A percentile compares a stretch with the other conserved stretches of the same genome.
These are phyloP conservation scores for Druon quercuslanigerum DNA, from an alignment of 1,140 invertebrate genomes.

Conservation along the genomic window DNA sequence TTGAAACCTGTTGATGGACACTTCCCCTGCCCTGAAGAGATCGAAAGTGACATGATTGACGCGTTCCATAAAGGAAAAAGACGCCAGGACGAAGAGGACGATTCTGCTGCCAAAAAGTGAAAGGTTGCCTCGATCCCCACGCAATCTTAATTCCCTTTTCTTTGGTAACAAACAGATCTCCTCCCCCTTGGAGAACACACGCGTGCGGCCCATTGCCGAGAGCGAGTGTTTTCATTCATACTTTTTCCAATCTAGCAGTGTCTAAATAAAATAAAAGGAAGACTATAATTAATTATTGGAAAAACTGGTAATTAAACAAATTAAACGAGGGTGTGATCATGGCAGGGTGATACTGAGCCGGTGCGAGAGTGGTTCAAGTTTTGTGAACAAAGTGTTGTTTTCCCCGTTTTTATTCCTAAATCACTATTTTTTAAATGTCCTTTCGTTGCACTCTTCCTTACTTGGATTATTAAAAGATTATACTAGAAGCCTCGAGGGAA, in stretches of 20 bases:
- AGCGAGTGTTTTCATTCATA: background rate
- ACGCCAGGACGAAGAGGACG: slow-evolving; percentile 37
- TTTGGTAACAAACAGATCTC: slow-evolving; percentile 28
- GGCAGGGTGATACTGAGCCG: too few species aligned
- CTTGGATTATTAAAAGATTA: too few species aligned
- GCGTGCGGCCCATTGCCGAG: slow-evolving; percentile 4
- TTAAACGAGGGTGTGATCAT: too few species aligned
- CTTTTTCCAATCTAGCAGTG: background rate
- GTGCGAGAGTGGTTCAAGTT: too few species aligned
- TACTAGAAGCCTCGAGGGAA: too few species aligned
- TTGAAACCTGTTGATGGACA: background rate
- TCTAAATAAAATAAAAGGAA: background rate
- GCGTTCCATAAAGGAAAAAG: slow-evolving; percentile 32
- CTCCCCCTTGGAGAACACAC: slow-evolving; percentile 16
- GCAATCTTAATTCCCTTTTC: slow-evolving; percentile 46
- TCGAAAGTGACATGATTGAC: slow-evolving; percentile 31
- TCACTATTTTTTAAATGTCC: too few species aligned
- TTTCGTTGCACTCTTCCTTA: too few species aligned
- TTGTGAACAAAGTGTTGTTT: too few species aligned
- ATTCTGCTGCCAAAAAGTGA: slow-evolving; percentile 68
- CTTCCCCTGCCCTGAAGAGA: slow-evolving; percentile 22
- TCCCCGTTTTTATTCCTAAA: too few species aligned
- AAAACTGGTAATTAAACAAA: too few species aligned
- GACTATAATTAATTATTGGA: background rate
- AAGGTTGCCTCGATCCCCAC: slow-evolving; percentile 67